Percentiles rank a stretch among this genome's conserved stretches.
Conservation (phyloP, 2,113 vertebrate species). For the Cinclus cinclus region DNA sequence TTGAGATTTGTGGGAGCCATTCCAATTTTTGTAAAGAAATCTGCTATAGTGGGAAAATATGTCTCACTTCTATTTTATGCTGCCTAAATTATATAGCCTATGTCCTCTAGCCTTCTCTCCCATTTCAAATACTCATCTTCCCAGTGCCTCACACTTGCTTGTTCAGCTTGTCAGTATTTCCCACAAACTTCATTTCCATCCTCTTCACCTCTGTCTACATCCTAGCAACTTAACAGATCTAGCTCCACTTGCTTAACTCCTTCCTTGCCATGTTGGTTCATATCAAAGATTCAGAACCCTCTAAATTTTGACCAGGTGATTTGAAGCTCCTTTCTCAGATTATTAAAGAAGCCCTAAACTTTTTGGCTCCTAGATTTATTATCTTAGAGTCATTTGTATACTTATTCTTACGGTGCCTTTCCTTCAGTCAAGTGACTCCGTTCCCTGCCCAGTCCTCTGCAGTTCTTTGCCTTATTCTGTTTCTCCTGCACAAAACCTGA, state of each 20-base stretch:
- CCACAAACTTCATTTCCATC: neutral
- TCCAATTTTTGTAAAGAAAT: neutral
- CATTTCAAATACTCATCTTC: neutral
- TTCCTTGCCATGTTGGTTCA: neutral
- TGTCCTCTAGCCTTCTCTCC: neutral
- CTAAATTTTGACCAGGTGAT: neutral
- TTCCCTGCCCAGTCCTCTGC: neutral
- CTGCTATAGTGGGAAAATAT: neutral
- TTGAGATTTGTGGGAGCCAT: neutral
- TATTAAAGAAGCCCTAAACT: neutral
- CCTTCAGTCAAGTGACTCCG: neutral
- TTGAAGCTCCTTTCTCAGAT: neutral
- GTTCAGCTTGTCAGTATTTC: neutral
- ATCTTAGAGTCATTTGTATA: neutral
- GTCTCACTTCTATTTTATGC: neutral
- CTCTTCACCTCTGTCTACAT: neutral
- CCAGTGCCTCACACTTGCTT: neutral
- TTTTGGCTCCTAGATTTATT: neutral
- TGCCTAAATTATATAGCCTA: neutral
- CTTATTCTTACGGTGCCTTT: neutral
- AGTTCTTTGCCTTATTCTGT: neutral
- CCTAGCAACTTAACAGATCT: neutral
- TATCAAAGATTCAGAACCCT: neutral
- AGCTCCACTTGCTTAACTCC: neutral
- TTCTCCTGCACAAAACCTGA: neutral